Evolutionary conservation across 2,113 vertebrate genomes (phyloP).

Genomic region (Fulmarus glacialis): DNA sequence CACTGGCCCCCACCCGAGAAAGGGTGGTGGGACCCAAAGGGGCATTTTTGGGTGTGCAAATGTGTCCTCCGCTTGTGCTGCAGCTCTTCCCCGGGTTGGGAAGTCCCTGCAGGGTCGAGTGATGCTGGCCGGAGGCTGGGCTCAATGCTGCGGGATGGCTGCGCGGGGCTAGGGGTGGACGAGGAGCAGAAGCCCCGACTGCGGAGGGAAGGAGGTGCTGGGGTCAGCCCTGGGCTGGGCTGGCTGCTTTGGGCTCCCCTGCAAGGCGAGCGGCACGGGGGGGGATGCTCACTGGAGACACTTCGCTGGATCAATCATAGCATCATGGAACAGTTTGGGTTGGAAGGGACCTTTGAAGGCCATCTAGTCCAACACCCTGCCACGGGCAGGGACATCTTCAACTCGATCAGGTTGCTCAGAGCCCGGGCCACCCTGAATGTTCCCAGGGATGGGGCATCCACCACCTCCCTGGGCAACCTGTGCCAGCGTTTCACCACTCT

Average conservation of each 20-base stretch:
- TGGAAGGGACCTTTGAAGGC: not conserved
- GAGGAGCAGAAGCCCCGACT: not conserved
- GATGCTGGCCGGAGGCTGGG: not conserved
- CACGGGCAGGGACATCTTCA: rapidly evolving
- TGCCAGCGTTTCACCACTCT: not conserved
- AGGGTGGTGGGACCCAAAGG: not conserved
- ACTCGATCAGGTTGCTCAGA: rapidly evolving
- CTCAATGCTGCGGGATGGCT: not conserved
- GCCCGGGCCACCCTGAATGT: rapidly evolving
- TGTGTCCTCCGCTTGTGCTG: not conserved
- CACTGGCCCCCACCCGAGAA: rapidly evolving
- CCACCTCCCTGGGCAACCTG: not conserved
- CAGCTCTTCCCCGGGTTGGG: not conserved
- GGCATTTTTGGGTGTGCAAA: rapidly evolving
- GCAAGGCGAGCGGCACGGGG: rapidly evolving
- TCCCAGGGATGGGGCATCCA: not conserved
- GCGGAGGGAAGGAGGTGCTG: not conserved
- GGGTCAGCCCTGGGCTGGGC: not conserved
- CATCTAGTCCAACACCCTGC: not conserved
- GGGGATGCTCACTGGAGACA: not conserved
- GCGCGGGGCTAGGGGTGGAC: not conserved
- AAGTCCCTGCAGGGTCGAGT: rapidly evolving
- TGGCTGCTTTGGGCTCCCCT: not conserved
- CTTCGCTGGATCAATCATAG: not conserved
- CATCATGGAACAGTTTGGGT: not conserved